Evolutionary conservation across 2,797 vertebrate species (phyloP).

Genomic region (Chanos chanos): DNA sequence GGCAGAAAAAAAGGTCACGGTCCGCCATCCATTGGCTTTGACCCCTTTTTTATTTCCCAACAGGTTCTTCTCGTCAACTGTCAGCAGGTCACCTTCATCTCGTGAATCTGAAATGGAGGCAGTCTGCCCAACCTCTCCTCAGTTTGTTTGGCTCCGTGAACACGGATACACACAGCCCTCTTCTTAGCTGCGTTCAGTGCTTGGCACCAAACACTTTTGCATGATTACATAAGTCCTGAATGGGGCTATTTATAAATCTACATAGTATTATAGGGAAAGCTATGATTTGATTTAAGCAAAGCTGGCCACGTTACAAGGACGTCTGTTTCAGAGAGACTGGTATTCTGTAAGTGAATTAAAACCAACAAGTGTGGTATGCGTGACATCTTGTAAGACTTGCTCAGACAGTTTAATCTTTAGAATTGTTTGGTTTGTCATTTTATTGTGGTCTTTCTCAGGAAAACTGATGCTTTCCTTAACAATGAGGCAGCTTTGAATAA

Average conservation of each 20-base stretch:
- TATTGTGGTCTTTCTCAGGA: slow-evolving; percentile 10
- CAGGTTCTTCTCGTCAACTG: slow-evolving; percentile 10
- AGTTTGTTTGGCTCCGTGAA: no score
- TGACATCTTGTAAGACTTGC: no score
- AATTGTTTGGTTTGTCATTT: neutral
- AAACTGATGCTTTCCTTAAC: slow-evolving; percentile 21
- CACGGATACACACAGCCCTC: neutral
- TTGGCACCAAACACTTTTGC: neutral
- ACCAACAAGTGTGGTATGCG: no score
- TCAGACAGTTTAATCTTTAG: slow-evolving; percentile 16
- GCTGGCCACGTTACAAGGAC: no score
- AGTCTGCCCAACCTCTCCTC: neutral
- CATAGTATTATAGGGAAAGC: slow-evolving; percentile 5
- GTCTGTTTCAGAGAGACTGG: no score
- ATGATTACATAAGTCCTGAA: neutral
- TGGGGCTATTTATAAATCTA: no score
- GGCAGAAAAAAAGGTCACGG: no score
- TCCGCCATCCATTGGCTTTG: neutral
- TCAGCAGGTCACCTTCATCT: neutral
- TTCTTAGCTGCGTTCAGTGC: neutral
- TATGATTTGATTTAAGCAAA: neutral
- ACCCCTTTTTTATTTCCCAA: slow-evolving; percentile 3
- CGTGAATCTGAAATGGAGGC: neutral
- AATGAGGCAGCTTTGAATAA: slow-evolving; percentile 17
- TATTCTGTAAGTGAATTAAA: no score